Conservation (phyloP, 2,888 invertebrate species). For the Lepas anatifera region DNA sequence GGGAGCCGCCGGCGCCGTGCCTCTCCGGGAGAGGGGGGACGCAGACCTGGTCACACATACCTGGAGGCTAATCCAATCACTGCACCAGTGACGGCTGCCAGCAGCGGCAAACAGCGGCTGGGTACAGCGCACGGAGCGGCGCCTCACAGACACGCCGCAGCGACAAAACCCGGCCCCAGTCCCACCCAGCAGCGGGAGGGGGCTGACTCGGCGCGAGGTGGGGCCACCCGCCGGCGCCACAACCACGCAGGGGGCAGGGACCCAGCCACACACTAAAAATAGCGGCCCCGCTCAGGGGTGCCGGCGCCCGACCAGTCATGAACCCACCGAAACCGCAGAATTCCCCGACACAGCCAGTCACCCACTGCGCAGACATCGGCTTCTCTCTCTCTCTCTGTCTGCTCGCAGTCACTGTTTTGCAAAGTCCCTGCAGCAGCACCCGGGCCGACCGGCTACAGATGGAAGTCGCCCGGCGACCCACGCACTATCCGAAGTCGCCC, state of each 20-base stretch:
- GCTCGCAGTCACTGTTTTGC: too few relatives aligned
- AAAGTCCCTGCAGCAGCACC: too few relatives aligned
- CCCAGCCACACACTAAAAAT: background rate
- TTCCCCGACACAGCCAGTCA: too few relatives aligned
- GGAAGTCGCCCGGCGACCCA: too few relatives aligned
- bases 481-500: too few relatives aligned
- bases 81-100: background rate
- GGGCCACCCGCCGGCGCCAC: background rate
- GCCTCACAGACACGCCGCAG: background rate
- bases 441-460: too few relatives aligned
- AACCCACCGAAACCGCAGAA: too few relatives aligned
- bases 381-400: too few relatives aligned
- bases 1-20: too few relatives aligned
- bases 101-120: background rate
- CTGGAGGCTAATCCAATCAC: too few relatives aligned
- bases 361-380: too few relatives aligned
- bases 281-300: background rate
- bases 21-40: background rate
- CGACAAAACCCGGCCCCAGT: background rate
- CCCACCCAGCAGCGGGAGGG: background rate
- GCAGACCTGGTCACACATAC: too few relatives aligned
- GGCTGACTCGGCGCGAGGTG: background rate
- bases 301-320: background rate
- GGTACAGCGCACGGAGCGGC: background rate
- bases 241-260: constrained; percentile 2